Percentiles rank a stretch among this genome's conserved stretches.
These are phyloP conservation scores for Jordanella pulchra DNA, from an alignment of 2,797 vertebrate genomes.

Conservation along the genomic window DNA sequence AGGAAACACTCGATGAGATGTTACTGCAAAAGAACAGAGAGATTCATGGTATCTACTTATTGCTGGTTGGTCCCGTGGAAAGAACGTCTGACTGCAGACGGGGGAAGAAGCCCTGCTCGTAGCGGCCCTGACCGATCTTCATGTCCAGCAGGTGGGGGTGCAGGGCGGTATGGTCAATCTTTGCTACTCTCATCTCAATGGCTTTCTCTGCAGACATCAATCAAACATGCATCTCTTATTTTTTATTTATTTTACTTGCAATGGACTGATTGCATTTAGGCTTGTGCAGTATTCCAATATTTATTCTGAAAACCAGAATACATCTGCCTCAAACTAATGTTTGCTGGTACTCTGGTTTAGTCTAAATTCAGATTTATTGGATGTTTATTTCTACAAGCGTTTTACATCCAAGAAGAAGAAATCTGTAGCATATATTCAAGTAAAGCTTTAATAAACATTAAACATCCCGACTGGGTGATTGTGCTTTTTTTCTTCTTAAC, in stretches of 20 bases:
- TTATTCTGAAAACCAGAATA: neutral
- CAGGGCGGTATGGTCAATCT: constrained; percentile 97
- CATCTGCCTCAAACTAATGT: neutral
- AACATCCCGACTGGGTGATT: neutral
- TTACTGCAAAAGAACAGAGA: neutral
- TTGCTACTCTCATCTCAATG: constrained; percentile 91
- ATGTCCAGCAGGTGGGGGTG: constrained; percentile 98
- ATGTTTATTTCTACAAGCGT: neutral
- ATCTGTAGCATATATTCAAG: neutral
- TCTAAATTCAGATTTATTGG: neutral
- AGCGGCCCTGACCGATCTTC: constrained; percentile 99
- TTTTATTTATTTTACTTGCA: neutral
- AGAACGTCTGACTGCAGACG: constrained; percentile 94
- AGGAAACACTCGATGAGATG: neutral
- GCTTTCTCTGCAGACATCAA: constrained; percentile 85
- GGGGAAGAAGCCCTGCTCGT: constrained; percentile 97
- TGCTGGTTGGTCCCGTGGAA: constrained; percentile 92
- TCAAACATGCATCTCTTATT: neutral
- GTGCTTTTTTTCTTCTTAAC: neutral
- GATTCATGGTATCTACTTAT: constrained; percentile 85
- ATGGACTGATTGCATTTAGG: neutral
- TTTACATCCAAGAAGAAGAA: neutral
- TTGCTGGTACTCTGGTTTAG: neutral
- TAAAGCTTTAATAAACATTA: neutral
- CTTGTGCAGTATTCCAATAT: neutral